phyloP scores from a whole-genome alignment of 2,888 invertebrate species.

The Mythimna loreyi region DNA sequence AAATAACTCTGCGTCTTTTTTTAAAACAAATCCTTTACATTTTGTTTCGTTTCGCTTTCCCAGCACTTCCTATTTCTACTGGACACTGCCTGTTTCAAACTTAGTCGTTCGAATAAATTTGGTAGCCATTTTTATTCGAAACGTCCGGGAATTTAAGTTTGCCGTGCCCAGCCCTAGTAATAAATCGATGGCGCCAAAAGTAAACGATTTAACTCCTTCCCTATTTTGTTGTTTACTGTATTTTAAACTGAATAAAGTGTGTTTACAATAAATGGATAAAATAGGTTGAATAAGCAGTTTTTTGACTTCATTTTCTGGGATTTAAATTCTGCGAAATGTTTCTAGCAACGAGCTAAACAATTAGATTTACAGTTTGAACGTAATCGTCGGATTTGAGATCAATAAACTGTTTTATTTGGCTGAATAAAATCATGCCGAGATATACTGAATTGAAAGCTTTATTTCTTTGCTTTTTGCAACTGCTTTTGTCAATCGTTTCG shows the following conservation, averaged over 20 bases:
- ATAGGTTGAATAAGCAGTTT: conserved; percentile 36
- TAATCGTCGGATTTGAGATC: conserved; percentile 14
- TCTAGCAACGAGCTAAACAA: conserved; percentile 16
- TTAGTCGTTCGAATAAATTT: conserved; percentile 46
- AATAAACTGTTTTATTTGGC: conserved; percentile 9
- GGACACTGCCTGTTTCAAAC: conserved; percentile 44
- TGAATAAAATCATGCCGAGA: not conserved
- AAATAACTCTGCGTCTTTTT: conserved; percentile 41
- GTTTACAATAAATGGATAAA: conserved; percentile 49
- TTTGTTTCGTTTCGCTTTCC: conserved; percentile 34
- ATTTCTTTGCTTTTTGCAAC: not conserved
- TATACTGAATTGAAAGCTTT: not conserved
- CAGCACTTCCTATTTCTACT: conserved; percentile 37
- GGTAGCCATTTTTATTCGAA: conserved; percentile 36
- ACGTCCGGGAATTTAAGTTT: conserved; percentile 4
- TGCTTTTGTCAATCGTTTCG: not conserved
- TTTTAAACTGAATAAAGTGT: conserved; percentile 40
- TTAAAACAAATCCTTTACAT: conserved; percentile 46
- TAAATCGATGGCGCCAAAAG: conserved; percentile 65
- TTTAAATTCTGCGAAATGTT: conserved; percentile 21
- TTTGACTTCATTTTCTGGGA: conserved; percentile 25
- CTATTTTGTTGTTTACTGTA: conserved; percentile 58
- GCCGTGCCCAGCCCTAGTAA: conserved; percentile 47
- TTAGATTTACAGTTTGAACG: conserved; percentile 22
- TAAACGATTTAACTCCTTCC: conserved; percentile 65